Base-by-base conservation (phyloP, 2,888 invertebrate species). In the Lymantria dispar region DNA sequence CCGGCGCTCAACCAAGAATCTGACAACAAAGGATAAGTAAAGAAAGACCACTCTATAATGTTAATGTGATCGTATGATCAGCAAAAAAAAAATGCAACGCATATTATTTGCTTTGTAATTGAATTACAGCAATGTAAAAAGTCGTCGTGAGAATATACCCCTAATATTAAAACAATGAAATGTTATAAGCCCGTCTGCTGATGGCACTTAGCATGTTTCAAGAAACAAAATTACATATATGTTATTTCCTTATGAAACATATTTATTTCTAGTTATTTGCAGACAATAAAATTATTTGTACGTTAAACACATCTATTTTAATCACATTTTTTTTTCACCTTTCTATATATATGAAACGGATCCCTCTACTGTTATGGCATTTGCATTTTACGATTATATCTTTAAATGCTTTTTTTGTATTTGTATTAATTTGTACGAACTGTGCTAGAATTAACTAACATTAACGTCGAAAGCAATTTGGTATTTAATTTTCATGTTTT, bases 131-230 rank as follows among this genome's bases (percentile, higher is more conserved):
- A 10, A 33, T 7, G 33, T 7, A 40, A 40, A 40, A 38, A 38
- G 14, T 14, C 40, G 14, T 40, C 13, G 14, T 14, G 40, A 3
- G 5, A 40, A 40, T 40, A 40, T 40, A 9, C 15, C 40, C 14
- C 1, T 7, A 9, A 85, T 29, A 29, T n/a, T 29, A 74, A 83
- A 85, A 79, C 72, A 75, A 82, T 78, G 78, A 83, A 74, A 82
- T 72, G 75, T 70, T 70, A 64, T 72, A 75, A 80, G 79, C 80
- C 77, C 75, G 86, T 85, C 82, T 78, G 81, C 82, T 73, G 80
- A 90, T 90, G 89, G 90, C 90, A 90, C 89, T 78, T 78, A 72
- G 82, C 76, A 83, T 85, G 83, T 86, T 86, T 83, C 83, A 78
- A 80, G 66, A 78, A 74, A 82, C 74, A 76, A 74, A 70, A 64